Conservation (phyloP, 2,888 invertebrate species). For the Hemistola chrysoprasaria region DNA sequence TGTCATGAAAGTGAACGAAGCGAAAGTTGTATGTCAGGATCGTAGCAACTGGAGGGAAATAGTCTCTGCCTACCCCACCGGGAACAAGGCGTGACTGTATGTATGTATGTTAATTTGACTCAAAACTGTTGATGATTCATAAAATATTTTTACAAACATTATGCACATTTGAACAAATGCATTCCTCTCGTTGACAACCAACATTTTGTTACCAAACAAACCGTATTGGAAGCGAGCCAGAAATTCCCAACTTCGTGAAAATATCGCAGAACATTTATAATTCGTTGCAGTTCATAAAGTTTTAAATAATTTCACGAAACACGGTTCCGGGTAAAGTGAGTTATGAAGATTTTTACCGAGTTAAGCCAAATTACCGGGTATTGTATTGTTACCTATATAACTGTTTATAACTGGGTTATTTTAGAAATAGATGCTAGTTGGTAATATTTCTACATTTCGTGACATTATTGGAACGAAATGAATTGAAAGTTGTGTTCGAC, state of each 20-base stretch:
- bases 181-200: constrained; percentile 15
- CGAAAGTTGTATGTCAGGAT: no score
- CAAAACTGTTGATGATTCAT: constrained; percentile 6
- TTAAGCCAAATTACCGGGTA: constrained; percentile 5
- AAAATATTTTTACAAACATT: constrained; percentile 5
- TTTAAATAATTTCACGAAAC: constrained; percentile 21
- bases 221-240: constrained; percentile 27
- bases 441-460: no score
- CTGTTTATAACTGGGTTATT: no score
- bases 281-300: constrained; percentile 22
- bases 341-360: constrained; percentile 12
- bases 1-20: no score
- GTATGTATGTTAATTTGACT: no score
- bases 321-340: constrained; percentile 25
- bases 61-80: no score
- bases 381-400: background rate
- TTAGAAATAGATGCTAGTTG: no score
- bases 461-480: no score
- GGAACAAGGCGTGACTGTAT: no score
- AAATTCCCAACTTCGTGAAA: constrained; percentile 25
- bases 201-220: constrained; percentile 20
- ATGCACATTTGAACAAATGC: no score
- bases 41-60: no score
- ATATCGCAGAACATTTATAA: constrained; percentile 20
- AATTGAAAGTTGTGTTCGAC: no score